phyloP scores from a whole-genome alignment of 2,888 invertebrate species.

The Lasiommata megera region DNA sequence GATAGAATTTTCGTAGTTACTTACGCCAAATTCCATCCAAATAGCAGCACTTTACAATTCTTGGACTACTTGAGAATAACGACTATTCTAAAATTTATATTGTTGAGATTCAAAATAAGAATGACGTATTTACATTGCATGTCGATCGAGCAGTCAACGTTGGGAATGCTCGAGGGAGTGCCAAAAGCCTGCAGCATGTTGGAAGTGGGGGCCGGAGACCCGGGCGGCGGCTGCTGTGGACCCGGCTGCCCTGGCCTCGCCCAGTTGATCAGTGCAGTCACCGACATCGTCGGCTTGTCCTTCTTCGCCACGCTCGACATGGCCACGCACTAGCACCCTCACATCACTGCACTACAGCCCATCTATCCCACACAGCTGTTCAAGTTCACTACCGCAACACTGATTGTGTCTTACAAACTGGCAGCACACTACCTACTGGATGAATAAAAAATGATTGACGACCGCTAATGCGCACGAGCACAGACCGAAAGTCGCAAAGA shows the following conservation, averaged over 20 bases:
- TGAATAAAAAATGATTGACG: constrained; percentile 5
- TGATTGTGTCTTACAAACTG: constrained; percentile 13
- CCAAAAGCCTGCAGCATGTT: constrained; percentile 55
- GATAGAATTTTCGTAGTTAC: too few species aligned
- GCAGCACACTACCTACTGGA: not conserved
- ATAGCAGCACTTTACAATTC: not conserved
- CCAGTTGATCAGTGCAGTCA: constrained; percentile 90
- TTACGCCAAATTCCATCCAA: not conserved
- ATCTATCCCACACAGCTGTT: constrained; percentile 49
- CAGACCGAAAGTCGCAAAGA: not conserved
- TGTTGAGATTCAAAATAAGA: not conserved
- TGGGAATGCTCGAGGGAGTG: constrained; percentile 56
- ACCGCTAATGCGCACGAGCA: constrained; percentile 22
- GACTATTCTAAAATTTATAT: too few species aligned
- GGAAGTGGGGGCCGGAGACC: constrained; percentile 52
- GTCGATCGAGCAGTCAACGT: constrained; percentile 69
- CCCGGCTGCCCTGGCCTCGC: constrained; percentile 75
- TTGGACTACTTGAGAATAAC: not conserved
- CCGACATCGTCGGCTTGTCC: constrained; percentile 93
- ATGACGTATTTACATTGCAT: constrained; percentile 65
- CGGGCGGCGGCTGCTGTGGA: constrained; percentile 57
- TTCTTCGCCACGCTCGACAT: constrained; percentile 88
- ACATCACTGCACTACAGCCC: constrained; percentile 61
- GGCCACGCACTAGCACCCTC: constrained; percentile 73
- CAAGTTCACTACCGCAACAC: constrained; percentile 43